Evolutionary conservation across 2,797 vertebrate genomes (phyloP).

Genomic region (Pipistrellus pygmaeus): DNA sequence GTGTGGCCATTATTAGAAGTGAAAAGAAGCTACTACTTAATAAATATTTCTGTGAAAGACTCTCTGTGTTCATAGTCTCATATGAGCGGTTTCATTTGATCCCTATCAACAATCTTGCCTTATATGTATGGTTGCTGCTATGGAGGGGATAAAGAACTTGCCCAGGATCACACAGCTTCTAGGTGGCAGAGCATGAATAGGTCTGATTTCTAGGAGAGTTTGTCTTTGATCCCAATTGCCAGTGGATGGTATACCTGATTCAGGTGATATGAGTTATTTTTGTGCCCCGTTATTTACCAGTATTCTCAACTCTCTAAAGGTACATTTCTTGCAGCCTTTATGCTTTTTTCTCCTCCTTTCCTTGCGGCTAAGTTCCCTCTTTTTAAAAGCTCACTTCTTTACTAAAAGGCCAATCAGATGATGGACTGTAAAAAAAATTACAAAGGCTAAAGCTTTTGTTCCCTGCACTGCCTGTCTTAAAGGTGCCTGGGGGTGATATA

Average conservation of each 20-base stretch:
- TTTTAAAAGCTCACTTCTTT: slow-evolving; percentile 63
- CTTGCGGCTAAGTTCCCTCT: background rate
- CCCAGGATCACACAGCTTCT: background rate
- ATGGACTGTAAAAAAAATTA: slow-evolving; percentile 47
- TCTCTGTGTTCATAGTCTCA: background rate
- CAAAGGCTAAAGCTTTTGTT: slow-evolving; percentile 59
- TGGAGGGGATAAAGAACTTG: no score
- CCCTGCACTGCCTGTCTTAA: slow-evolving; percentile 13
- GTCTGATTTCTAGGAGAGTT: background rate
- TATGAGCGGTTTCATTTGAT: background rate
- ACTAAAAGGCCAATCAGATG: slow-evolving; percentile 26
- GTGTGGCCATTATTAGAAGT: background rate
- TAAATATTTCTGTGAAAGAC: background rate
- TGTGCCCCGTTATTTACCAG: background rate
- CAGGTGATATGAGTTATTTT: slow-evolving; percentile 40
- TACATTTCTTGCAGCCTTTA: background rate
- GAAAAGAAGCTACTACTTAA: background rate
- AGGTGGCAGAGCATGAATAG: background rate
- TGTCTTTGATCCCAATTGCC: background rate
- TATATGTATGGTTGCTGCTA: background rate
- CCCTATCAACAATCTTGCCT: background rate
- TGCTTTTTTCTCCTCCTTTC: background rate
- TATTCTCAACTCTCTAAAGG: slow-evolving; percentile 17
- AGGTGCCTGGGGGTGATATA: slow-evolving; percentile 7
- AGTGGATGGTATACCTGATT: background rate